Conservation (phyloP, 2,888 invertebrate genomes). For the Drosophila neonasuta region DNA sequence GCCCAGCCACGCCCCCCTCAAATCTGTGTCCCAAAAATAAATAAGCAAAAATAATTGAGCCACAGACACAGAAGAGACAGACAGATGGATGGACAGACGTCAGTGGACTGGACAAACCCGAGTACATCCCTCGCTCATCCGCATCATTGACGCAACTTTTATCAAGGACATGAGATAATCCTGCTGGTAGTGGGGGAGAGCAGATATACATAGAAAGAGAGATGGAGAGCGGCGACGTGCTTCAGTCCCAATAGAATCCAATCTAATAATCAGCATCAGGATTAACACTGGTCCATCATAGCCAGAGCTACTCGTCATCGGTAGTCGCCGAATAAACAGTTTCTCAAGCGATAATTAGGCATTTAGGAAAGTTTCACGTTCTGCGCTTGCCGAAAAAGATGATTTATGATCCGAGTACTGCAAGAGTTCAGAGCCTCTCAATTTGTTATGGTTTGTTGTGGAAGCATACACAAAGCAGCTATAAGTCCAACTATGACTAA, state of each 20-base stretch:
- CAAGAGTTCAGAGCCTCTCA: conserved; percentile 53
- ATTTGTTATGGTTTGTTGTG: conserved; percentile 54
- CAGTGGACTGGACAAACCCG: conserved; percentile 9
- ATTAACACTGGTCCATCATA: conserved; percentile 21
- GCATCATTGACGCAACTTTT: conserved; percentile 37
- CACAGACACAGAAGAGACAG: conserved; percentile 16
- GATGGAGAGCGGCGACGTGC: neutral
- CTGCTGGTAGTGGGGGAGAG: conserved; percentile 3
- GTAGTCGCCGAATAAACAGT: conserved; percentile 12
- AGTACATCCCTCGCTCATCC: conserved; percentile 6
- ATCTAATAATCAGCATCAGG: conserved; percentile 21
- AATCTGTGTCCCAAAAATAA: conserved; percentile 45
- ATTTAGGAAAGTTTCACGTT: conserved; percentile 46
- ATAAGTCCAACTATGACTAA: conserved; percentile 38
- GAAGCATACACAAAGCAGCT: conserved; percentile 16
- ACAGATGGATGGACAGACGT: neutral
- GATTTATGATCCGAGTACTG: conserved; percentile 65
- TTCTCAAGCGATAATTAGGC: conserved; percentile 66
- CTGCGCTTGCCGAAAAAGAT: conserved; percentile 44
- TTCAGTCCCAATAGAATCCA: conserved; percentile 6
- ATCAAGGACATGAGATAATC: conserved; percentile 62
- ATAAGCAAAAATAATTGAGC: conserved; percentile 68
- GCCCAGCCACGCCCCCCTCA: conserved; percentile 3
- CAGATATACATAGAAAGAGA: neutral
- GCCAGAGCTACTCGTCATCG: conserved; percentile 4